Percentiles rank a stretch among this genome's conserved stretches.
phyloP scores from a whole-genome alignment of 2,113 vertebrate genomes.

The Myiopsitta monachus region DNA sequence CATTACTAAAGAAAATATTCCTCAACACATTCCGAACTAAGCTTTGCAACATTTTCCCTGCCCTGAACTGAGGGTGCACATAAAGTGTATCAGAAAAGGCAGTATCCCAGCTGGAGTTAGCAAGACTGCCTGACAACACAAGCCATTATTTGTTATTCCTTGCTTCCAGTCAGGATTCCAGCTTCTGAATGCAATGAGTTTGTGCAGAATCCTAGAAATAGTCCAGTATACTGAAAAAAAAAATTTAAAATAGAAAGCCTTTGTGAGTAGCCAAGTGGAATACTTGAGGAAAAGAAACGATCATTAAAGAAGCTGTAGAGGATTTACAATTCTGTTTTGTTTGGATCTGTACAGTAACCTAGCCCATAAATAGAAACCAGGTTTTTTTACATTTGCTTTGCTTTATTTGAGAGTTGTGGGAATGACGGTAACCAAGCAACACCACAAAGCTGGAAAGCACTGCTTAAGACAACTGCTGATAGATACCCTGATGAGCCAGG shows the following conservation, averaged over 20 bases:
- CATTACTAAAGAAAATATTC: not conserved
- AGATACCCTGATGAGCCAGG: constrained; percentile 47
- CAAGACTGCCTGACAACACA: not conserved
- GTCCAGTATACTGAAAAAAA: not conserved
- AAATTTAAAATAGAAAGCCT: not conserved
- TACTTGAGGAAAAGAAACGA: not conserved
- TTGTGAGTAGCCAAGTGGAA: not conserved
- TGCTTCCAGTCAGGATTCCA: not conserved
- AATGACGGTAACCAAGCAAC: constrained; percentile 66
- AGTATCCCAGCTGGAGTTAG: not conserved
- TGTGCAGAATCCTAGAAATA: not conserved
- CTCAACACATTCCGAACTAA: not conserved
- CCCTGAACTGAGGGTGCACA: not conserved
- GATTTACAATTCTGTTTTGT: constrained; percentile 31
- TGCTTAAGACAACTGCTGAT: constrained; percentile 47
- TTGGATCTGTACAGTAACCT: constrained; percentile 6
- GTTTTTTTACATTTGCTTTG: not conserved
- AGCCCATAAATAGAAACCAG: not conserved
- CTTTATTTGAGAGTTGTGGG: constrained; percentile 45
- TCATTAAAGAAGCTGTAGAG: not conserved
- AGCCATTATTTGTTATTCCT: not conserved
- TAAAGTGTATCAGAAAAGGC: not conserved
- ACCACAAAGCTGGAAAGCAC: constrained; percentile 39
- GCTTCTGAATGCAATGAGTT: not conserved
- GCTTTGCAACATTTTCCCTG: not conserved